Percentiles rank a stretch among this genome's conserved stretches.
phyloP scores from a whole-genome alignment of 2,113 vertebrate genomes.

The Oceanodroma tethys region DNA sequence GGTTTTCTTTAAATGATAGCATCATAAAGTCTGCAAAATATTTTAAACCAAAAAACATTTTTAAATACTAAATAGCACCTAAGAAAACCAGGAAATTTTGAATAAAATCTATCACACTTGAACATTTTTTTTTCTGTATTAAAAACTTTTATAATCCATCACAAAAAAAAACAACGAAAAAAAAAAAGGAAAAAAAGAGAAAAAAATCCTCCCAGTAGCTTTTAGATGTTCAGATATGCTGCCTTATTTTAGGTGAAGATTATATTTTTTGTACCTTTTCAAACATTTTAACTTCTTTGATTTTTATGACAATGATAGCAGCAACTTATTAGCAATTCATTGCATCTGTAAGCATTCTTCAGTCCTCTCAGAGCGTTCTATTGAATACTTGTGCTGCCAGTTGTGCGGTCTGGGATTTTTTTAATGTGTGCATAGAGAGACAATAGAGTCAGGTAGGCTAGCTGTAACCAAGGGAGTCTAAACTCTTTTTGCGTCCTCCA shows the following conservation, averaged over 20 bases:
- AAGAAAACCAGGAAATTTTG: not conserved
- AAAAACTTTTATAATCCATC: not conserved
- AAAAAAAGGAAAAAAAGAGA: no score
- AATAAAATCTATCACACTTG: not conserved
- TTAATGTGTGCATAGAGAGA: not conserved
- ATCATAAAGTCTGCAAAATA: not conserved
- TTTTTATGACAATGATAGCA: not conserved
- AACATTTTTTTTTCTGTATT: not conserved
- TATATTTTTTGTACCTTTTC: not conserved
- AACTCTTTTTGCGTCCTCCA: not conserved
- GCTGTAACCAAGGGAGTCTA: not conserved
- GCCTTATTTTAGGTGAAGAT: not conserved
- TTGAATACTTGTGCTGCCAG: not conserved
- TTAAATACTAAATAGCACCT: not conserved
- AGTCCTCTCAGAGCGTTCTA: not conserved
- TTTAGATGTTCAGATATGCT: not conserved
- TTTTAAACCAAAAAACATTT: not conserved
- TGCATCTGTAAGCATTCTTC: not conserved
- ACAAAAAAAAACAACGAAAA: not conserved
- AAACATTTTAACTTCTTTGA: not conserved
- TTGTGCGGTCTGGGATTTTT: not conserved
- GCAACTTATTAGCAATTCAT: not conserved
- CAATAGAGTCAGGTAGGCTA: not conserved
- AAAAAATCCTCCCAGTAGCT: not conserved
- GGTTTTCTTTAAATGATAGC: not conserved